phyloP scores from a whole-genome alignment of 2,797 vertebrate genomes.

The Oophaga sylvatica region DNA sequence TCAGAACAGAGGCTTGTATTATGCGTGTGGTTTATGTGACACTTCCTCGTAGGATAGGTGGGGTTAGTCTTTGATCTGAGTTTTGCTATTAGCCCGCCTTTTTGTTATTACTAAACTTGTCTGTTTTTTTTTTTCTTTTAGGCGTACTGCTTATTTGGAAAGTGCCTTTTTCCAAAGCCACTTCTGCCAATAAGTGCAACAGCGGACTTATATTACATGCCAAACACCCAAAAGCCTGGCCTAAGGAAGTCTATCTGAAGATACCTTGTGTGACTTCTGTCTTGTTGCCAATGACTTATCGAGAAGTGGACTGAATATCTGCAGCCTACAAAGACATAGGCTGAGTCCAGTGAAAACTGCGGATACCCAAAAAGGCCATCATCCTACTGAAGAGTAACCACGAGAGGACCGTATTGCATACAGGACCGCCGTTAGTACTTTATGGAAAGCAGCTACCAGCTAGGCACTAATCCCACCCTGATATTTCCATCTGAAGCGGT shows the following conservation, averaged over 20 bases:
- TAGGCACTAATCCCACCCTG: constrained; percentile 66
- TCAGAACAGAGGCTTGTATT: constrained; percentile 64
- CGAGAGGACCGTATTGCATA: constrained; percentile 64
- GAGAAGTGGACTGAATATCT: constrained; percentile 68
- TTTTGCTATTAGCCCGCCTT: background rate
- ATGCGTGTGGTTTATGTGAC: constrained; percentile 58
- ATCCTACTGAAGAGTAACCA: constrained; percentile 65
- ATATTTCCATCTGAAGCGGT: constrained; percentile 70
- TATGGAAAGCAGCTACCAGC: constrained; percentile 66
- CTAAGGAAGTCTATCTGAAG: constrained; percentile 68
- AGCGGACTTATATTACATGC: constrained; percentile 64
- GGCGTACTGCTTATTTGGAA: constrained; percentile 69
- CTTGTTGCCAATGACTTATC: constrained; percentile 70
- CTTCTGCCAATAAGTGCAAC: constrained; percentile 70
- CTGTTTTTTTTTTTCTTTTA: constrained; percentile 8
- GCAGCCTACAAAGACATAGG: constrained; percentile 55
- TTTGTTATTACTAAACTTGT: background rate
- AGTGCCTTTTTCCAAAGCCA: constrained; percentile 77
- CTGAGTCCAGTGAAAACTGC: constrained; percentile 70
- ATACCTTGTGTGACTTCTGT: constrained; percentile 74
- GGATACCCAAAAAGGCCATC: constrained; percentile 21
- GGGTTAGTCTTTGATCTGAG: constrained; percentile 15
- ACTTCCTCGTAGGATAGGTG: constrained; percentile 29
- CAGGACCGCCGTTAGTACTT: constrained; percentile 75
- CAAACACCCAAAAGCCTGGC: constrained; percentile 70